Evolutionary conservation across 2,113 vertebrate species (phyloP), one percentile per base, ranked within the genome.

Genomic region (Oncorhynchus gorbuscha): DNA sequence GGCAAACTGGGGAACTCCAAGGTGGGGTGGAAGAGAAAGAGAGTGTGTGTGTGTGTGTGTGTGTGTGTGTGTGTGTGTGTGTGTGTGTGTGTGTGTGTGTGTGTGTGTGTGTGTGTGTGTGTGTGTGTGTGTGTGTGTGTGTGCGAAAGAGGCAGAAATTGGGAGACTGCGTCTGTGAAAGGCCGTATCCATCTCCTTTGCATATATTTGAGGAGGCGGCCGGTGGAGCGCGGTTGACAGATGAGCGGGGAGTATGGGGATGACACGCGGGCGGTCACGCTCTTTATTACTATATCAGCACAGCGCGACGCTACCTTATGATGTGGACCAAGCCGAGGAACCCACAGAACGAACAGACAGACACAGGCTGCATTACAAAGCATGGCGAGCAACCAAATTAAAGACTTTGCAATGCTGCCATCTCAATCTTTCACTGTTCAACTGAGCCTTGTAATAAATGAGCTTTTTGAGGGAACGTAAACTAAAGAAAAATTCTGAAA

Each of bases 271-370:
- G 85, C 86, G 64, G 81, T 55, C 78, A 77, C 80, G 85, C 85
- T 88, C 91, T 93, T 93, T 92, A 93, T 93, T 92, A 93, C 89
- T 89, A 86, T 84, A 92, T 92, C 89, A 91, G 87, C 83, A 76
- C 81, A 75, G 89, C 81, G 48, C 73, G 73, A 82, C 78, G 68
- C 20, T 70, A 28, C 39, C 45, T 70, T n/a, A 12, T 48, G 45
- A 70, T 13, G 22, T 22, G 69, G 45, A 45, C 35, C 35, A 58
- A 16, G 20, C n/a, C 24, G 3, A 67, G 7, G n/a, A 8, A 26
- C 61, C n/a, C 69, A 12, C 39, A 30, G 14, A 22, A 16, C 59
- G n/a, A 12, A 28, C 55, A 59, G 28, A 24, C 18, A 9, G 49
- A 45, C 39, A 45, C 39, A 45, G 39, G 9, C 39, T 45, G 45